These are phyloP conservation scores for Triplophysa dalaica DNA, from an alignment of 2,113 vertebrate genomes.

Conservation along the genomic window DNA sequence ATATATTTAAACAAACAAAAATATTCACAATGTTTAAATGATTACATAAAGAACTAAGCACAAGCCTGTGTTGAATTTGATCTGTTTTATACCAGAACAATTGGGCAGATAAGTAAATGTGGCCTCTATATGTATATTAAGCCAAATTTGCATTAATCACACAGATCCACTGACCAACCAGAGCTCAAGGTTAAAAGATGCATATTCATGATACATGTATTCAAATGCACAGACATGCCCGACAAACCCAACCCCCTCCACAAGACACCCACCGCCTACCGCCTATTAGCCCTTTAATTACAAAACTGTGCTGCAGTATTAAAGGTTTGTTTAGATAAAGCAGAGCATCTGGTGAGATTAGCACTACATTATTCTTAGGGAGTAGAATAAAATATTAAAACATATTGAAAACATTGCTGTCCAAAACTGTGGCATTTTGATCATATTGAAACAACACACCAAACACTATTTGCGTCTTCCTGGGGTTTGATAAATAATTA, in stretches of 20 bases:
- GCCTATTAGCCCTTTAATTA: slow-evolving; percentile 52
- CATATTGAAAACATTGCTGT: neutral
- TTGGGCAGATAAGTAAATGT: neutral
- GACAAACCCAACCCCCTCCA: slow-evolving; percentile 38
- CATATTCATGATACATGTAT: slow-evolving; percentile 62
- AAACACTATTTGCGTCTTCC: neutral
- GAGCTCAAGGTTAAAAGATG: slow-evolving; percentile 56
- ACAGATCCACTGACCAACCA: slow-evolving; percentile 45
- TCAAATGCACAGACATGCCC: slow-evolving; percentile 55
- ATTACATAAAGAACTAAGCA: no score
- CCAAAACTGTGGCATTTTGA: neutral
- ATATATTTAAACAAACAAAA: neutral
- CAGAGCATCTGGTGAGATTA: slow-evolving; percentile 14
- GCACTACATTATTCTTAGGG: neutral
- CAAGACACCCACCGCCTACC: slow-evolving; percentile 13
- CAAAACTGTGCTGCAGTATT: slow-evolving; percentile 23
- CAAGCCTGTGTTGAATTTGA: no score
- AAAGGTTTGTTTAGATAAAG: slow-evolving; percentile 50
- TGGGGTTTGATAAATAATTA: neutral
- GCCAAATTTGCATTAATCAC: slow-evolving; percentile 43
- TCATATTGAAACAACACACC: neutral
- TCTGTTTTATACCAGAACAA: neutral
- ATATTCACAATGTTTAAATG: no score
- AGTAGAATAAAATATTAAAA: slow-evolving; percentile 10
- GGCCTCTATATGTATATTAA: slow-evolving; percentile 14